A percentile compares a stretch with the other conserved stretches of the same genome.
These are phyloP conservation scores for Orthonevra nobilis DNA, from an alignment of 2,888 invertebrate species.

Conservation along the genomic window DNA sequence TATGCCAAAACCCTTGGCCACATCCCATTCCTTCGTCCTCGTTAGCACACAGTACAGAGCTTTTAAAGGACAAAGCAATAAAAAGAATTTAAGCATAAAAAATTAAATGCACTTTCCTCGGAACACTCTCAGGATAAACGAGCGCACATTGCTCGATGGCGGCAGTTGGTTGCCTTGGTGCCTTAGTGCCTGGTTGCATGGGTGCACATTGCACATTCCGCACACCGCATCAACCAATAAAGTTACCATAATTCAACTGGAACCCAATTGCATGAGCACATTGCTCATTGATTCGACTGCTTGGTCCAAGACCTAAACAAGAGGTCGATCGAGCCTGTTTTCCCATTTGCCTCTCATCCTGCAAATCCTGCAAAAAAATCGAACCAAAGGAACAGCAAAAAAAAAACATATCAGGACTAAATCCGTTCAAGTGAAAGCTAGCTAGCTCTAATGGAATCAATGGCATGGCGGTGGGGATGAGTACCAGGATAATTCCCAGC, in stretches of 20 bases:
- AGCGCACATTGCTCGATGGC: too few species aligned
- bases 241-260: slow-evolving; percentile 67
- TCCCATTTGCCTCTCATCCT: not conserved
- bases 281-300: slow-evolving; percentile 59
- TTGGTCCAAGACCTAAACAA: slow-evolving; percentile 59
- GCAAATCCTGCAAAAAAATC: not conserved
- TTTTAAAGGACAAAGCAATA: slow-evolving; percentile 41
- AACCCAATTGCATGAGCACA: slow-evolving; percentile 61
- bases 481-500: slow-evolving; percentile 54
- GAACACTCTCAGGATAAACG: not conserved
- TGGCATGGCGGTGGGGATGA: slow-evolving; percentile 22
- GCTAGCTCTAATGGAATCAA: slow-evolving; percentile 59
- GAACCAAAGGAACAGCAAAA: too few species aligned
- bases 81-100: slow-evolving; percentile 49
- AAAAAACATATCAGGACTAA: slow-evolving; percentile 21
- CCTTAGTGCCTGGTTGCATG: too few species aligned
- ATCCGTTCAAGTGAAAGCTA: slow-evolving; percentile 53
- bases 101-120: slow-evolving; percentile 59
- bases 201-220: slow-evolving; percentile 38
- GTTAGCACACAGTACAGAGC: too few species aligned
- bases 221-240: slow-evolving; percentile 65
- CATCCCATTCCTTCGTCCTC: not conserved
- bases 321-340: slow-evolving; percentile 39
- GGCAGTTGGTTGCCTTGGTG: too few species aligned
- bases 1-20: slow-evolving; percentile 12